Conservation (phyloP, 2,888 invertebrate genomes). For the Cataglyphis rosenhaueri region DNA sequence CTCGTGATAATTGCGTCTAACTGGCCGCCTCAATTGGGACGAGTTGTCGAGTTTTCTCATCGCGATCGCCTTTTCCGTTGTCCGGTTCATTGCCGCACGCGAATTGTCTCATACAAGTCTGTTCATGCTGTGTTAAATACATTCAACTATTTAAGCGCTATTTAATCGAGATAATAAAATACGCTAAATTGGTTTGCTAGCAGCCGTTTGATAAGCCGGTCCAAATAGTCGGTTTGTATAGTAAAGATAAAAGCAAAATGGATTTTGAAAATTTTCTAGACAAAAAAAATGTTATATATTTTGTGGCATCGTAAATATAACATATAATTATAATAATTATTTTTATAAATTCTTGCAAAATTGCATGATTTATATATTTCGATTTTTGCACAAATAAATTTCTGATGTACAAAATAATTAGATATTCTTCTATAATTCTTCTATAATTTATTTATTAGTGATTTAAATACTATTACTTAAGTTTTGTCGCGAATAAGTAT, state of each 20-base stretch:
- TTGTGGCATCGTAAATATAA: too few relatives aligned
- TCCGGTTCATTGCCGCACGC: constrained; percentile 1
- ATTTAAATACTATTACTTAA: not conserved
- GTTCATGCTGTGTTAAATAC: not conserved
- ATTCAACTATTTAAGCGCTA: not conserved
- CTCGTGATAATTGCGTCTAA: constrained; percentile 76
- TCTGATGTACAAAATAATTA: not conserved
- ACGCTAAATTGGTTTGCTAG: not conserved
- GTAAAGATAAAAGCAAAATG: not conserved
- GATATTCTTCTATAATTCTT: not conserved
- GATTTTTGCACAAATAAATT: not conserved
- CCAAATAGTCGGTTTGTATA: not conserved
- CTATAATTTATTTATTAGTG: not conserved
- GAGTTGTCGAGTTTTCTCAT: constrained; percentile 71
- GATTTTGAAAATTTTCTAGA: not conserved
- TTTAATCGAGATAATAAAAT: not conserved
- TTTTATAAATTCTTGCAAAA: not conserved
- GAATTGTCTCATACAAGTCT: not conserved
- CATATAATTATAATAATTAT: not conserved
- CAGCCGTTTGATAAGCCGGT: not conserved
- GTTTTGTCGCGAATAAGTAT: not conserved
- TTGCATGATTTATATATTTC: not conserved
- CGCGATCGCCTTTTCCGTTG: constrained; percentile 38
- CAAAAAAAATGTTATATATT: not conserved
- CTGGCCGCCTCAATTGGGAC: constrained; percentile 75